phyloP scores from a whole-genome alignment of 92 coral and sea anemone species.

The Epizoanthus illoricatus region DNA sequence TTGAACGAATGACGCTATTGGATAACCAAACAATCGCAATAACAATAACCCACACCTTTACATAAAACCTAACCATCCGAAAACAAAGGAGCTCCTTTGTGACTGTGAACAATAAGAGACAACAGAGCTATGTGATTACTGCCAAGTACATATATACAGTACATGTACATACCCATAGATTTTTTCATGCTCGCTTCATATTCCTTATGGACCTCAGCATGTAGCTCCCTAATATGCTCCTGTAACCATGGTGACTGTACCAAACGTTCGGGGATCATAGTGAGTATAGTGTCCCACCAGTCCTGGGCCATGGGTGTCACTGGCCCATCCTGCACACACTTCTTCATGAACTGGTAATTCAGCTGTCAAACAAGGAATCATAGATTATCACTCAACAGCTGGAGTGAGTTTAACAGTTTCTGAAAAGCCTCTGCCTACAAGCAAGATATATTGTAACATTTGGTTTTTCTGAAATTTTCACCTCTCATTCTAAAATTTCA shows the following conservation, averaged over 20 bases:
- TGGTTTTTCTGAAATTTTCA: too few relatives aligned
- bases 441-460: neutral
- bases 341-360: slow-evolving; percentile 96
- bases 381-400: neutral
- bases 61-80: too few relatives aligned
- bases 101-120: too few relatives aligned
- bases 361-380: slow-evolving; percentile 49
- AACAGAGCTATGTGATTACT: too few relatives aligned
- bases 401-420: neutral
- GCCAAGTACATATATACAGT: too few relatives aligned
- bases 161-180: slow-evolving; percentile 76
- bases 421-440: neutral
- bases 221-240: slow-evolving; percentile 79
- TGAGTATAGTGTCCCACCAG: slow-evolving; percentile 92
- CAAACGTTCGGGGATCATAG: slow-evolving; percentile 90
- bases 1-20: too few relatives aligned
- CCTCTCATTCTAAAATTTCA: too few relatives aligned
- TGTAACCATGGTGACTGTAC: slow-evolving; percentile 90
- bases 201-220: slow-evolving; percentile 81
- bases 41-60: too few relatives aligned
- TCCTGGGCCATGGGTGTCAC: slow-evolving; percentile 99
- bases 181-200: slow-evolving; percentile 99
- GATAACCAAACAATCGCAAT: neutral
- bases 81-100: too few relatives aligned
- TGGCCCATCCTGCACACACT: slow-evolving; percentile 97